phyloP scores from a whole-genome alignment of 2,888 invertebrate species.

The Anodontia alba region DNA sequence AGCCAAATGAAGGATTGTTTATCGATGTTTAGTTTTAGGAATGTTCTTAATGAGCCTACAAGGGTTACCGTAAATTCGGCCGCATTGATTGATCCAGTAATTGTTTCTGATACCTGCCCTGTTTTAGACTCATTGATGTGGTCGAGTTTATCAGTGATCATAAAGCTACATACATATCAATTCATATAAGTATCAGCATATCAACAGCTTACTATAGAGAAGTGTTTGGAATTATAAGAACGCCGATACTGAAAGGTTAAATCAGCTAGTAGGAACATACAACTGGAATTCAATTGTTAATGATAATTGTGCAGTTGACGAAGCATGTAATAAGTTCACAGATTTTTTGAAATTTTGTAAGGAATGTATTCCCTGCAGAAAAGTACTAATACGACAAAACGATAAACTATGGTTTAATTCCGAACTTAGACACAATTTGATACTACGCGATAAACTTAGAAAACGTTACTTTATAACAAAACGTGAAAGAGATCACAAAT shows the following conservation, averaged over 20 bases:
- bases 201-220: neutral
- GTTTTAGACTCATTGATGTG: constrained; percentile 3
- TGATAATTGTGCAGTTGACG: neutral
- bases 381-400: neutral
- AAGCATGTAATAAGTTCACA: neutral
- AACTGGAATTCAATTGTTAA: neutral
- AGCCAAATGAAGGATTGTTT: neutral
- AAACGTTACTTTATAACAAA: neutral
- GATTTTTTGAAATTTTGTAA: neutral
- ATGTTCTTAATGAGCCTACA: neutral
- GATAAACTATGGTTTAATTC: constrained; percentile 10
- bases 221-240: constrained; percentile 6
- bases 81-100: neutral
- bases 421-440: neutral
- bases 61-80: neutral
- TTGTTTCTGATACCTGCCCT: neutral
- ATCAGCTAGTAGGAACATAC: neutral
- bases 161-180: neutral
- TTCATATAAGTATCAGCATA: neutral
- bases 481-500: neutral
- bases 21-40: neutral
- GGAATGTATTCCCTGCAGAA: neutral
- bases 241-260: neutral
- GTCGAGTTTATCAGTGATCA: neutral
- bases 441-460: neutral